Conservation (phyloP, 2,797 vertebrate species). For the Tadarida brasiliensis region DNA sequence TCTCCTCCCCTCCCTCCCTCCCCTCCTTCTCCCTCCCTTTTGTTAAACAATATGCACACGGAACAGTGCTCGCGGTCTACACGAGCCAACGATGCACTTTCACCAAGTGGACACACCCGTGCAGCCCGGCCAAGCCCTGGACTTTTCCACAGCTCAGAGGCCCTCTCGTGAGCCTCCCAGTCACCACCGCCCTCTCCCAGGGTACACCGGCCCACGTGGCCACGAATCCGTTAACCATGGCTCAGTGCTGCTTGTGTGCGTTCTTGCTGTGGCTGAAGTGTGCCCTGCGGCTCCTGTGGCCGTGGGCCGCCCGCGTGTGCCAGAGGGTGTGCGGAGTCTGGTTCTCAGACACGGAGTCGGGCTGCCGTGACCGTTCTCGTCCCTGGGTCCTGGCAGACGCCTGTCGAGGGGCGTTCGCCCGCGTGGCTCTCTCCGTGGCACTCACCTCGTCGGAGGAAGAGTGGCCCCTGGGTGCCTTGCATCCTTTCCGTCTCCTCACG, state of each 20-base stretch:
- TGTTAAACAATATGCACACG: background rate
- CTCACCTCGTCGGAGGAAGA: background rate
- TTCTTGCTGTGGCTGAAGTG: rapidly evolving
- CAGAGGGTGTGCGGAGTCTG: rapidly evolving
- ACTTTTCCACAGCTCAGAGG: rapidly evolving
- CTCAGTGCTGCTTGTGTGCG: background rate
- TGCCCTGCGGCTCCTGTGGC: background rate
- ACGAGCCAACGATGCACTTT: background rate
- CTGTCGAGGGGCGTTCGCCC: background rate
- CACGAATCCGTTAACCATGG: rapidly evolving
- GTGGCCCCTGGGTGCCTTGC: background rate
- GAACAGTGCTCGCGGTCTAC: background rate
- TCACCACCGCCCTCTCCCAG: rapidly evolving
- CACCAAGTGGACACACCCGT: background rate
- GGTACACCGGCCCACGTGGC: rapidly evolving
- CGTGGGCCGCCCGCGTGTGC: rapidly evolving
- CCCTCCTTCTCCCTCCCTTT: background rate
- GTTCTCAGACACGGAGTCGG: rapidly evolving
- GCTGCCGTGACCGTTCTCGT: rapidly evolving
- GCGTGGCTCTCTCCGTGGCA: too few species aligned
- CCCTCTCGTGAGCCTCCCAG: background rate
- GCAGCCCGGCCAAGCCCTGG: rapidly evolving
- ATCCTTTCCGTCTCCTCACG: background rate
- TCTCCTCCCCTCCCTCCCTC: too few species aligned
- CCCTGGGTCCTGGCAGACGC: background rate